A percentile compares a stretch with the other conserved stretches of the same genome.
phyloP scores from a whole-genome alignment of 2,113 vertebrate species.

The Elgaria multicarinata region DNA sequence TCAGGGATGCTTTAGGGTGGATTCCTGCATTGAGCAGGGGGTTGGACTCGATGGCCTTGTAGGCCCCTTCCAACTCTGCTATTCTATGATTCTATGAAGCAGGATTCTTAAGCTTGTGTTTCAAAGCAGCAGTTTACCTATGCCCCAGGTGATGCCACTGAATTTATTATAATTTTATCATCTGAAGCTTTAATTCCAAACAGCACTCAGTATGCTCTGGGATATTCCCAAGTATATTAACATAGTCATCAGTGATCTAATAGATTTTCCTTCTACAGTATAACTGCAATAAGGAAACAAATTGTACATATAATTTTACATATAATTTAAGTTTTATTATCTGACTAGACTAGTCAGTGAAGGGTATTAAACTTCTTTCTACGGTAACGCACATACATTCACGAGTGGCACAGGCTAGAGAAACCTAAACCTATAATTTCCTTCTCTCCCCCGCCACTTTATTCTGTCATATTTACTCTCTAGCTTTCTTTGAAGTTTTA shows the following conservation, averaged over 20 bases:
- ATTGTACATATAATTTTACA: background rate
- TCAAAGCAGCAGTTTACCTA: background rate
- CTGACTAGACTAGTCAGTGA: background rate
- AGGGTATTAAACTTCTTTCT: background rate
- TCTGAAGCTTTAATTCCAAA: background rate
- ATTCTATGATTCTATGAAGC: background rate
- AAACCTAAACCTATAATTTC: slow-evolving; percentile 25
- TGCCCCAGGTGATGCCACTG: too few relatives aligned
- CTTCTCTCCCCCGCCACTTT: accelerated
- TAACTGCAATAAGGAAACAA: background rate
- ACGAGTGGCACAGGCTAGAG: accelerated
- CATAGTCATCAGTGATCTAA: too few relatives aligned
- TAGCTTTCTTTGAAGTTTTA: slow-evolving; percentile 14
- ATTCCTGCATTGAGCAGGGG: too few relatives aligned
- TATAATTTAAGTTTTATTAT: background rate
- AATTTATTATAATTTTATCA: too few relatives aligned
- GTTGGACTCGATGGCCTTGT: too few relatives aligned
- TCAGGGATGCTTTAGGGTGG: too few relatives aligned
- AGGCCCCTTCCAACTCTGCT: too few relatives aligned
- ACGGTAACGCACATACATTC: background rate
- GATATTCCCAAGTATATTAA: background rate
- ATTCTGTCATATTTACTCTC: background rate
- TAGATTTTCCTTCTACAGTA: background rate
- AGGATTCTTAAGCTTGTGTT: background rate
- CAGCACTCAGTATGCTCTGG: background rate